phyloP scores from a whole-genome alignment of 1,140 invertebrate species.

The Brachionus koreanus region DNA sequence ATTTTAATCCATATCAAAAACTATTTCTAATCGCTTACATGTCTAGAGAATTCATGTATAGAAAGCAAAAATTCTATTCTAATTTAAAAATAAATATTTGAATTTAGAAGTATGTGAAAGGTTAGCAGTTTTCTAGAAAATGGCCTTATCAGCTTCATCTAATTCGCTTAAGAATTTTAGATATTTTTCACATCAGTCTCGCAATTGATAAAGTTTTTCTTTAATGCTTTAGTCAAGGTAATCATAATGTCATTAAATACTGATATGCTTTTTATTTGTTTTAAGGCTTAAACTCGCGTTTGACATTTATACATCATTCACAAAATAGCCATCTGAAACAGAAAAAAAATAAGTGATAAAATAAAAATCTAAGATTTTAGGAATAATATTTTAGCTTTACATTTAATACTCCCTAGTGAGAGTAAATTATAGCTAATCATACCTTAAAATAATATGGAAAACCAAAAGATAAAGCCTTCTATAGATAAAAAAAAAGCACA shows the following conservation, averaged over 20 bases:
- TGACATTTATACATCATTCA: neutral
- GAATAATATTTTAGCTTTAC: neutral
- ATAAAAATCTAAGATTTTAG: neutral
- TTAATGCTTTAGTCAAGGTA: neutral
- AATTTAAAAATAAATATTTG: slow-evolving; percentile 27
- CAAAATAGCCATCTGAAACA: neutral
- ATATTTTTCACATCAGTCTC: neutral
- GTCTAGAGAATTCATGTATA: neutral
- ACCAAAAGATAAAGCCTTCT: neutral
- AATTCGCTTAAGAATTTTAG: neutral
- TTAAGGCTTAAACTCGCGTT: neutral
- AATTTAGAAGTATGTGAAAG: neutral
- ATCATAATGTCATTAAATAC: neutral
- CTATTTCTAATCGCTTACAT: neutral
- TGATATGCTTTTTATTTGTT: neutral
- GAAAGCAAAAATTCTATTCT: neutral
- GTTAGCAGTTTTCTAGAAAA: neutral
- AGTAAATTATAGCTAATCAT: neutral
- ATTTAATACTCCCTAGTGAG: neutral
- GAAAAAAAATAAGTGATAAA: neutral
- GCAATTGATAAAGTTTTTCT: neutral
- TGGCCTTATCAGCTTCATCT: neutral
- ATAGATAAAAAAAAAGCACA: neutral
- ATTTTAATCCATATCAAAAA: neutral
- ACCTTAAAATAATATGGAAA: neutral